Conservation (phyloP, 2,888 invertebrate genomes). For the Adela reaumurella region DNA sequence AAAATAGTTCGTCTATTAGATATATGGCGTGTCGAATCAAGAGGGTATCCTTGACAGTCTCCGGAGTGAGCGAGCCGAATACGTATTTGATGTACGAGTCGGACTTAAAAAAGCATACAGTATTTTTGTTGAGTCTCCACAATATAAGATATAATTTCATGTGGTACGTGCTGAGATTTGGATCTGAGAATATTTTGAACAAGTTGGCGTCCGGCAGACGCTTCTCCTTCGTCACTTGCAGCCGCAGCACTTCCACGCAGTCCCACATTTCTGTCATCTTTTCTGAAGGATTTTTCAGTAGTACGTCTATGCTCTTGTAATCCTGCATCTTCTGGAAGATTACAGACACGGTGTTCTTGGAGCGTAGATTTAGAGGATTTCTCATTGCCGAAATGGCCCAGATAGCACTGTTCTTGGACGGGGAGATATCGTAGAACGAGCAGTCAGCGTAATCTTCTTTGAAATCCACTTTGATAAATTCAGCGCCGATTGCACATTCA, state of each 20-base stretch:
- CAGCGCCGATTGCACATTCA: slow-evolving; percentile 16
- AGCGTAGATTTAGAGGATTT: slow-evolving; percentile 25
- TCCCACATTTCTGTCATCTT: slow-evolving; percentile 30
- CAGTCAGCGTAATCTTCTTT: slow-evolving; percentile 22
- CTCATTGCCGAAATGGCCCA: slow-evolving; percentile 22
- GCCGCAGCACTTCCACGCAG: slow-evolving; percentile 29
- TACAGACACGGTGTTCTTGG: slow-evolving; percentile 22
- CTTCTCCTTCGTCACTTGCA: slow-evolving; percentile 27
- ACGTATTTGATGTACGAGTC: slow-evolving; percentile 21
- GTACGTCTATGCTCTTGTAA: slow-evolving; percentile 12
- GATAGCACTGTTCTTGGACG: slow-evolving; percentile 25
- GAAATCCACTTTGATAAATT: slow-evolving; percentile 6
- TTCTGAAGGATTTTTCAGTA: slow-evolving; percentile 26
- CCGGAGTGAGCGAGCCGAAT: slow-evolving; percentile 23
- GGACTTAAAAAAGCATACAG: slow-evolving; percentile 20
- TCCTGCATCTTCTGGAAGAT: slow-evolving; percentile 20
- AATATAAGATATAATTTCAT: slow-evolving; percentile 32
- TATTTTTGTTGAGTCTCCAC: slow-evolving; percentile 19
- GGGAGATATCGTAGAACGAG: slow-evolving; percentile 23
- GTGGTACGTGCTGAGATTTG: slow-evolving; percentile 23
- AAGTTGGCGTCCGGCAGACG: slow-evolving; percentile 24
- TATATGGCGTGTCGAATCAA: slow-evolving; percentile 22
- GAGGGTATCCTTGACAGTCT: slow-evolving; percentile 29
- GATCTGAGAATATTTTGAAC: slow-evolving; percentile 19
- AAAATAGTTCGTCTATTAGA: slow-evolving; percentile 17